Evolutionary conservation across 2,888 invertebrate genomes (phyloP).

Genomic region (Sphinx pinastri): DNA sequence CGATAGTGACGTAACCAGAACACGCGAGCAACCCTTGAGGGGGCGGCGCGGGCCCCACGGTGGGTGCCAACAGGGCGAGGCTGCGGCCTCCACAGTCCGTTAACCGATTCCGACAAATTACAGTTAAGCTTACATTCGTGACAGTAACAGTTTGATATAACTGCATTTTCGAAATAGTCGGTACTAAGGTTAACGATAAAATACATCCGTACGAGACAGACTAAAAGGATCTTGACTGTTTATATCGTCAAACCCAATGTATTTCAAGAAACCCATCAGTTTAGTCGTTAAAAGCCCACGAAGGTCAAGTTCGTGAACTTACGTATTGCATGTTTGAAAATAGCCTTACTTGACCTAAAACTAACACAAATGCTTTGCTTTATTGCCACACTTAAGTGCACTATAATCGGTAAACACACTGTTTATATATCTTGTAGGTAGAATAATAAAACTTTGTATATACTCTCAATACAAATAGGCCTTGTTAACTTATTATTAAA

Average conservation of each 20-base stretch:
- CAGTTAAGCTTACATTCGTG: background rate
- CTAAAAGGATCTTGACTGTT: background rate
- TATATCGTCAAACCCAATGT: background rate
- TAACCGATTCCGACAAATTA: slow-evolving; percentile 20
- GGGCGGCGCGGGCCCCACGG: slow-evolving; percentile 45
- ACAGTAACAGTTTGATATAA: background rate
- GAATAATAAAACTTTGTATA: background rate
- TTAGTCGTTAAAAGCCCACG: slow-evolving; percentile 13
- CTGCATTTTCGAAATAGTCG: background rate
- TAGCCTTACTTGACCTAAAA: slow-evolving; percentile 29
- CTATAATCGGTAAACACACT: slow-evolving; percentile 1
- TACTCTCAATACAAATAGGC: background rate
- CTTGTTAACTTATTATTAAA: background rate
- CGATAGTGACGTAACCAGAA: slow-evolving; percentile 51
- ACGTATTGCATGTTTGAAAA: slow-evolving; percentile 35
- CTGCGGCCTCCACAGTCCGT: slow-evolving; percentile 50
- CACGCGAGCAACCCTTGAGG: slow-evolving; percentile 51
- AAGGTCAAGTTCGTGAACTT: slow-evolving; percentile 42
- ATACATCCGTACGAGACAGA: background rate
- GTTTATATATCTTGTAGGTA: background rate
- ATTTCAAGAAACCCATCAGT: background rate
- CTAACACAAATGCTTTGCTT: slow-evolving; percentile 36
- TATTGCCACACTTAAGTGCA: slow-evolving; percentile 31
- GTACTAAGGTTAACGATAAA: background rate
- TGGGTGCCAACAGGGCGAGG: slow-evolving; percentile 64